These are phyloP conservation scores for Brachyptera risi DNA, from an alignment of 2,888 invertebrate genomes.

Conservation along the genomic window DNA sequence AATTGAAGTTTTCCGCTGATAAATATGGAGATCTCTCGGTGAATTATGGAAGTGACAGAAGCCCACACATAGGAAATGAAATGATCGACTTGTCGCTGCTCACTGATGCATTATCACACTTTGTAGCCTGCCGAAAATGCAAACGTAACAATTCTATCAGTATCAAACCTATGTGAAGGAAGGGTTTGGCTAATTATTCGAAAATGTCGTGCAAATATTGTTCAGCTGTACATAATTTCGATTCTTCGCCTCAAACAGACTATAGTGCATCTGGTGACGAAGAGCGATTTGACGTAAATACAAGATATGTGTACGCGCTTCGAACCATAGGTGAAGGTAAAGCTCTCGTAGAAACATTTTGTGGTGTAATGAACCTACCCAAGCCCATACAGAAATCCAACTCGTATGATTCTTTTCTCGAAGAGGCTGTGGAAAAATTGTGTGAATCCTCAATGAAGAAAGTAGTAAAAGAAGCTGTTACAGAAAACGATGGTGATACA, in stretches of 20 bases:
- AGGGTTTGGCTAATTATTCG: neutral
- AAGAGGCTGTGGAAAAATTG: neutral
- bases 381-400: neutral
- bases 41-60: neutral
- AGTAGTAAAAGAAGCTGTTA: neutral
- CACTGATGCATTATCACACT: neutral
- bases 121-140: neutral
- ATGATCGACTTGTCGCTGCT: neutral
- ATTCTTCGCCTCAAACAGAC: neutral
- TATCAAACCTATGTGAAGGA: neutral
- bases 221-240: neutral
- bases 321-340: neutral
- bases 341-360: neutral
- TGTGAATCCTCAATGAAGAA: neutral
- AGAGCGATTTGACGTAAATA: slow-evolving; percentile 1
- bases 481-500: slow-evolving; percentile 2
- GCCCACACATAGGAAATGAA: neutral
- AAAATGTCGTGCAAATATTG: neutral
- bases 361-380: neutral
- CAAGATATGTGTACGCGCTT: neutral
- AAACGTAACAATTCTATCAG: neutral
- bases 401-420: neutral
- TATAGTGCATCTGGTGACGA: neutral
- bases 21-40: neutral
- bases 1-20: neutral